Evolutionary conservation across 2,113 vertebrate genomes (phyloP), one percentile per base, ranked within the genome.

Genomic region (Chrysemys picta): DNA sequence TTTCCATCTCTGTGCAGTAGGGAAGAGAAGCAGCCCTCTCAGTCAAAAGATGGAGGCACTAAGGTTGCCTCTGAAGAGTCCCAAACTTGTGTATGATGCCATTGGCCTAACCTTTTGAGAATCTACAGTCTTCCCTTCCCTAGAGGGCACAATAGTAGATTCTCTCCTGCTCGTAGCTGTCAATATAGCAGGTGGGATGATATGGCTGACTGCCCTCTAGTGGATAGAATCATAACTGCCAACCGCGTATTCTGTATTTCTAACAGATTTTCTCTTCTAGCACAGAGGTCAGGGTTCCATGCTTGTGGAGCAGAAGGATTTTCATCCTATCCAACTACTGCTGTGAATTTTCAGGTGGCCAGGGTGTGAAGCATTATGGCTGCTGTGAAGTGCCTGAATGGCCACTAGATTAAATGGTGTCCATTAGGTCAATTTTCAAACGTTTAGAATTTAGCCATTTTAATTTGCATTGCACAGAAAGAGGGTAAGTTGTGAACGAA

Each of bases 161-260:
- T 89, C 4, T 65, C 76, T 86, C 76, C 90, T 95, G 76, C 29
- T 10, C 62, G 49, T 10, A 0, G 2, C 53, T 47, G 85, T 72
- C 91, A 89, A 79, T 14, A 62, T 0, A 0, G 22, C 49, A 35
- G 96, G 52, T 82, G 75, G 83, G 91, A 49, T 0, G 4, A 52
- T 85, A 69, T 22, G 35, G 87, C 79, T 93, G 91, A 52, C 78
- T 93, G 94, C 93, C 90, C 94, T 95, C 95, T 94, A 94, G 95
- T 94, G 95, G 95, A 89, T 80, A 96, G 93, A 17, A 89, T 10
- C 79, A 89, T 91, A 88, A 96, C n/a, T 93, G 80, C 65, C 94
- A 91, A 42, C 1, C 22, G 35, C 11, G 4, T 11, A 10, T 5
- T 35, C 86, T 16, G 19, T 25, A 10, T 0, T 0, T 22, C 50